Conservation (phyloP, 2,113 vertebrate species). For the Aegypius monachus region DNA sequence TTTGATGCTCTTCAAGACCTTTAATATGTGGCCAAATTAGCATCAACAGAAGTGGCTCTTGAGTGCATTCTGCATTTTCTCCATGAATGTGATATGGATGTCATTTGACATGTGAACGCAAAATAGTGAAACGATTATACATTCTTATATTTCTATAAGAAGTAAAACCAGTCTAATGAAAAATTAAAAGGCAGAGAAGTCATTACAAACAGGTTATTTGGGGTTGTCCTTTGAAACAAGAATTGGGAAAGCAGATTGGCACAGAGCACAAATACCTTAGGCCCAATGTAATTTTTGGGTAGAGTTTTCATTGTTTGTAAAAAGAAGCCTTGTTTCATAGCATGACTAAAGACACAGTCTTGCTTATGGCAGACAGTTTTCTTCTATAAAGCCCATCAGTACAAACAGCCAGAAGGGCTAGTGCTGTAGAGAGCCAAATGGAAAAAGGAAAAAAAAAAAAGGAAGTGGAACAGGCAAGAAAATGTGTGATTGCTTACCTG, state of each 20-base stretch:
- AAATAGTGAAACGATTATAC: background rate
- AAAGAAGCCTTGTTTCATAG: background rate
- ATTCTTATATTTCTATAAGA: background rate
- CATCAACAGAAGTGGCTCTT: background rate
- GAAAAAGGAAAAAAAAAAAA: background rate
- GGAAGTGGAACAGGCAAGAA: background rate
- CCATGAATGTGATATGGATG: background rate
- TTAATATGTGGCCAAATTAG: background rate
- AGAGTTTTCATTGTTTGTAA: background rate
- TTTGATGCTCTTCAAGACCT: background rate
- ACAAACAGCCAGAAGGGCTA: background rate
- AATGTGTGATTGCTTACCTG: background rate
- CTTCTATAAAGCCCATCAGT: background rate
- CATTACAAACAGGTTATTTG: background rate
- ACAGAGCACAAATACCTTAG: background rate
- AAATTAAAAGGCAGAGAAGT: background rate
- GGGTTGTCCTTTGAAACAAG: background rate
- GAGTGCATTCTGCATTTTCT: background rate
- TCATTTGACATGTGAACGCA: background rate
- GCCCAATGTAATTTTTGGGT: background rate
- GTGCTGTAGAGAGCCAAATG: background rate
- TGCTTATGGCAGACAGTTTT: background rate
- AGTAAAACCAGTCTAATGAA: background rate
- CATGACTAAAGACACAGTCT: background rate
- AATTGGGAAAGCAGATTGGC: background rate